These are phyloP conservation scores for Cricetomys ansorgei DNA, from an alignment of 2,113 vertebrate species.

Conservation along the genomic window DNA sequence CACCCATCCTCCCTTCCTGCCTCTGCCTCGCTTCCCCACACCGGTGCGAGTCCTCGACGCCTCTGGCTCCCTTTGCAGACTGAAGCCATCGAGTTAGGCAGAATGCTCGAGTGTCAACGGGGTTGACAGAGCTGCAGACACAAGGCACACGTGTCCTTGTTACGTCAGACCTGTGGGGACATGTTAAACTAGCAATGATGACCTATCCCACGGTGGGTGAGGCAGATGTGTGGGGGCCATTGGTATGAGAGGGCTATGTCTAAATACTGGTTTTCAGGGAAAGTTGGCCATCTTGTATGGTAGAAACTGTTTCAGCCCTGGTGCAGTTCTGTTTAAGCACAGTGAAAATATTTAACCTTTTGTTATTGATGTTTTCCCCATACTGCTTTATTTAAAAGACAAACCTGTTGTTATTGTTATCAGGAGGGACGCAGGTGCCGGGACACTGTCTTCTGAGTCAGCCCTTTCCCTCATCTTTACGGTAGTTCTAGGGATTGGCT, in stretches of 20 bases:
- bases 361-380: background rate
- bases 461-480: background rate
- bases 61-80: background rate
- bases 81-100: background rate
- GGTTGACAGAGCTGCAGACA: background rate
- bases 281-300: background rate
- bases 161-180: background rate
- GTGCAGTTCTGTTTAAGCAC: background rate
- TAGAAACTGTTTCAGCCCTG: background rate
- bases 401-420: background rate
- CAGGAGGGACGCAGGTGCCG: background rate
- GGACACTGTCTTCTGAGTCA: background rate
- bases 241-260: background rate
- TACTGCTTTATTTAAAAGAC: background rate
- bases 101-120: background rate
- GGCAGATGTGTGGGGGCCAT: background rate
- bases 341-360: background rate
- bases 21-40: fast-evolving
- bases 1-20: too few species aligned
- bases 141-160: background rate
- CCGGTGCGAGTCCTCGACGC: background rate
- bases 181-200: background rate
- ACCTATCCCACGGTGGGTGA: background rate
- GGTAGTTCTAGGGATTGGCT: too few species aligned
- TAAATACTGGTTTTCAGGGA: background rate